Percentiles rank a stretch among this genome's conserved stretches.
Conservation (phyloP, 2,797 vertebrate species). For the Eutrigla gurnardus region DNA sequence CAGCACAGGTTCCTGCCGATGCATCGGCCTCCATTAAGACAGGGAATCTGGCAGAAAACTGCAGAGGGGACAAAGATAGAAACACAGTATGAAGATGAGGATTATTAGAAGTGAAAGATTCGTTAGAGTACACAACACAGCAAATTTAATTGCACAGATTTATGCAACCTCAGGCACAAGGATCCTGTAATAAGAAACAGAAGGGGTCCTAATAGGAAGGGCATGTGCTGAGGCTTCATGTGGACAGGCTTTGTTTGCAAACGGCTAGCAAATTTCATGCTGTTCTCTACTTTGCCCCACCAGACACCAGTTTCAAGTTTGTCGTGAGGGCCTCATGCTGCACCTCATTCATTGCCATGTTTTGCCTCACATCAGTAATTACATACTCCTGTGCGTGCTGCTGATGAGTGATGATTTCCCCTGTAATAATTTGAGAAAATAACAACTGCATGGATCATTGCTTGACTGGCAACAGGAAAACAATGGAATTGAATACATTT, state of each 20-base stretch:
- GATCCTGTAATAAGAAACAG: slow-evolving; percentile 64
- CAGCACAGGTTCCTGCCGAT: slow-evolving; percentile 92
- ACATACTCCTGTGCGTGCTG: slow-evolving; percentile 26
- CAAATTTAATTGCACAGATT: slow-evolving; percentile 62
- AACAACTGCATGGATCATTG: slow-evolving; percentile 39
- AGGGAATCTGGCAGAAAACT: slow-evolving; percentile 98
- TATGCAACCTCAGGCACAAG: slow-evolving; percentile 48
- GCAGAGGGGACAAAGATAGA: slow-evolving; percentile 24
- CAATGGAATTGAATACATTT: not conserved
- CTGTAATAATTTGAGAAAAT: slow-evolving; percentile 39
- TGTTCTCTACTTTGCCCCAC: slow-evolving; percentile 42
- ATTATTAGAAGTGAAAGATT: slow-evolving; percentile 31
- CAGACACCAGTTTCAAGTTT: slow-evolving; percentile 52
- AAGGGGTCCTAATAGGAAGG: slow-evolving; percentile 49
- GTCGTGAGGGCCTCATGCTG: slow-evolving; percentile 37
- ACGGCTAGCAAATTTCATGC: slow-evolving; percentile 43
- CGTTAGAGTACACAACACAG: slow-evolving; percentile 24
- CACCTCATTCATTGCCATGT: slow-evolving; percentile 33
- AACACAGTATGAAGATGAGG: not conserved
- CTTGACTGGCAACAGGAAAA: slow-evolving; percentile 13
- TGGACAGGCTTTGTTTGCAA: slow-evolving; percentile 59
- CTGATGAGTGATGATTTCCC: slow-evolving; percentile 52
- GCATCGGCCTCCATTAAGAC: slow-evolving; percentile 92
- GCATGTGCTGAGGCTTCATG: slow-evolving; percentile 56
- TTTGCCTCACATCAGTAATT: slow-evolving; percentile 44